Base-by-base conservation (phyloP, 2,888 invertebrate genomes). In the Trissonchulus latispiculum region DNA sequence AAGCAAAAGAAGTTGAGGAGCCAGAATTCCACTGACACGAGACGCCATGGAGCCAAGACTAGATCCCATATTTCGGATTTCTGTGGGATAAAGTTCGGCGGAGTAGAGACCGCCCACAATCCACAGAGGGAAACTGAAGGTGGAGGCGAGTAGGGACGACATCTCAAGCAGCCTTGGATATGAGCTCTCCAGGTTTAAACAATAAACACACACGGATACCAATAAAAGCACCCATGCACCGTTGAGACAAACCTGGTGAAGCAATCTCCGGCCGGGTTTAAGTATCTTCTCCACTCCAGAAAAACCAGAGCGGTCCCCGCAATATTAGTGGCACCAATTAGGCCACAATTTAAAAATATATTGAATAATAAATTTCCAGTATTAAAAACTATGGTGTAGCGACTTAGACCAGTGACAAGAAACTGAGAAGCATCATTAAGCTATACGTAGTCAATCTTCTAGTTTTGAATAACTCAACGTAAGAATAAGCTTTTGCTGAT, bases 381-480 rank as follows among this genome's bases (percentile, higher is more conserved):
- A 35, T 72, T 72, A 68, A 72, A 72, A n/a, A 72, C 32, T 35
- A 72, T 1, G 18, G 48, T 32, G 29, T 72, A 72, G 68, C 72
- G 67, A 1, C 29, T 2, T 2, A n/a, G 2, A 31, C 72, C 72
- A 31, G 68, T 69, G 1, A 68, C 64, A 1, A 72, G n/a, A 31
- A 68, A 61, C 48, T 69, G 68, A 64, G 1, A 36, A 62, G 18
- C 23, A 61, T 1, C 62, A 71, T 15, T 2, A 62, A n/a, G 18
- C 8, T 71, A 64, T 48, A 35, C 2, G 28, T 15, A 1, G 33
- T 18, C 36, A 71, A 64, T 3, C 35, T n/a, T 18, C 2, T 1
- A 3, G 59, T 36, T 59, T 61, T 3, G 35, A 71, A 32, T 18
- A 71, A 37, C 2, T 61, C 35, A 28, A 71, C 18, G 32, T 71